Conservation (phyloP, 2,113 vertebrate species). For the Pithys albifrons region DNA sequence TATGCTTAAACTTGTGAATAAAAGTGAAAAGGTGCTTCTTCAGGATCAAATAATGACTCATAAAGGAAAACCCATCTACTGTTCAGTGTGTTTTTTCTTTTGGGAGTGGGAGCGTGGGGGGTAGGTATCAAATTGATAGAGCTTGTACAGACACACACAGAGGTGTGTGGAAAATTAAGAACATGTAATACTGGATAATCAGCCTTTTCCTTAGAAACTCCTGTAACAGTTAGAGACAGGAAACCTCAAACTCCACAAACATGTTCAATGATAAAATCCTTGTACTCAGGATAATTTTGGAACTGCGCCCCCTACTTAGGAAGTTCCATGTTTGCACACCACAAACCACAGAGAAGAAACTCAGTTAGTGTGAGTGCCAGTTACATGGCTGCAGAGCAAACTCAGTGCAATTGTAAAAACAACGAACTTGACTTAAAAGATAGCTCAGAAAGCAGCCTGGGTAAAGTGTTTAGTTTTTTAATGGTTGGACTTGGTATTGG, state of each 20-base stretch:
- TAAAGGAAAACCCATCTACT: not conserved
- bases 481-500: not conserved
- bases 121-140: not conserved
- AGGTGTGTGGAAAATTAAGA: not conserved
- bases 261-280: not conserved
- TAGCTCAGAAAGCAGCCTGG: constrained; percentile 15
- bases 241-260: not conserved
- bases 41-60: not conserved
- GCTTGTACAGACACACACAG: not conserved
- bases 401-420: constrained; percentile 12
- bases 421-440: constrained; percentile 17
- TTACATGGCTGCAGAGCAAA: constrained; percentile 1
- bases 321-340: not conserved
- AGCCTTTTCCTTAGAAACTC: not conserved
- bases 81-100: not conserved
- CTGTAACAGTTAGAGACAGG: not conserved
- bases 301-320: not conserved
- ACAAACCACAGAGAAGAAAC: not conserved
- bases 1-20: not conserved
- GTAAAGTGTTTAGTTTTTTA: not conserved
- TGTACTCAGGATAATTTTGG: not conserved
- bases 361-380: not conserved
- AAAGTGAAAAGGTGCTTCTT: not conserved
- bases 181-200: not conserved
- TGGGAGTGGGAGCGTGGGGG: too few relatives aligned